These are phyloP conservation scores for Anodontia alba DNA, from an alignment of 2,888 invertebrate species.

Conservation along the genomic window DNA sequence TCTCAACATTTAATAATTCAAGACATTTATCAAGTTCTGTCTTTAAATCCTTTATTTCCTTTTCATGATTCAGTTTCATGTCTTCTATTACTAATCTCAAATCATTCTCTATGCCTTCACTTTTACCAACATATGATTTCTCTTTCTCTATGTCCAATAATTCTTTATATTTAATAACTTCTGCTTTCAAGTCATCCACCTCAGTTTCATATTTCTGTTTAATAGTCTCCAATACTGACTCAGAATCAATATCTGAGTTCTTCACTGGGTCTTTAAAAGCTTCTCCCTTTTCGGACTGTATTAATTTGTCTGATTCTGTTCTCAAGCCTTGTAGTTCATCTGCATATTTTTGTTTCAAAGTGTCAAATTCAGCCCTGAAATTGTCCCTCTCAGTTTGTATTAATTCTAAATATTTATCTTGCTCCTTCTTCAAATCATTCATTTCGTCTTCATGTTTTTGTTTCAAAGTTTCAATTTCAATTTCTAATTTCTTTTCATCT, in stretches of 20 bases:
- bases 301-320: constrained; percentile 11
- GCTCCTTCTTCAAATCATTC: neutral
- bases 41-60: neutral
- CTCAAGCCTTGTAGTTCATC: neutral
- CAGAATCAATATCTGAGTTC: neutral
- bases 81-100: neutral
- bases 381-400: neutral
- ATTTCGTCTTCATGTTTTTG: neutral
- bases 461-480: constrained; percentile 23
- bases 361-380: neutral
- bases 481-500: constrained; percentile 12
- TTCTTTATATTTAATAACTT: constrained; percentile 7
- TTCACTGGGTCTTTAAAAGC: neutral
- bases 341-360: constrained; percentile 3
- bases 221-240: neutral
- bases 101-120: neutral
- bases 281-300: neutral
- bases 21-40: neutral
- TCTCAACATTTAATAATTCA: constrained; percentile 3
- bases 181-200: constrained; percentile 32
- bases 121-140: neutral
- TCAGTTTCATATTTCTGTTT: constrained; percentile 30
- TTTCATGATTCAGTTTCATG: neutral
- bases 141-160: neutral
- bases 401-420: neutral